Base-by-base conservation (phyloP, 2,113 vertebrate species). In the Perca fluviatilis region DNA sequence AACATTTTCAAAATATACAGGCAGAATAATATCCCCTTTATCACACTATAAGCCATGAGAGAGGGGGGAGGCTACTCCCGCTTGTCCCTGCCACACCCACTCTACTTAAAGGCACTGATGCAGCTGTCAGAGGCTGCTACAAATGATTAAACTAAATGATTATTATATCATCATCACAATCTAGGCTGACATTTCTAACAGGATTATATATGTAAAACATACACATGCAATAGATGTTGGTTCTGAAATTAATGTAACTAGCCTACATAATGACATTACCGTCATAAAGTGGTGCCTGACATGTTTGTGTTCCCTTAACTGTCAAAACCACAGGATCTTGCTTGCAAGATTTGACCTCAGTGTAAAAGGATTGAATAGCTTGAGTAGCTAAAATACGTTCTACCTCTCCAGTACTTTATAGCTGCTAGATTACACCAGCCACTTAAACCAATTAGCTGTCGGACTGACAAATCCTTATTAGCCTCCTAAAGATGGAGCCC, bases 401-500 rank as follows among this genome's bases (percentile, higher is more conserved):
- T 74, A 15, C 69, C 51, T 67, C 53, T 40, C 23, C 54, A 58
- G 51, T 36, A 27, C 82, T 78, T 58, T 65, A 65, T 64, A 76
- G 75, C 83, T 81, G 82, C 62, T 70, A 78, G 81, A 89, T 88
- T 89, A 86, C 79, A 78, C 57, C 25, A 86, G 82, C 77, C 87
- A 89, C 70, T 88, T 95, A 93, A 94, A 86, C 92, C 93, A 89
- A 90, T 93, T 92, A 92, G 71, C 75, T 80, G 84, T 86, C 84
- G 86, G 87, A 85, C 83, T 79, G 78, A 87, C 77, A 92, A 93
- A 94, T 93, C 93, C 93, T 71, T 72, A 82, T 92, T 88, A 93
- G 70, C 80, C 65, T 79, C 77, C 84, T 82, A 77, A 91, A 87
- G 87, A 80, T 84, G 83, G 73, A 86, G 84, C 58, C 33, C 54